phyloP scores from a whole-genome alignment of 2,797 vertebrate genomes.

The Artibeus jamaicensis region DNA sequence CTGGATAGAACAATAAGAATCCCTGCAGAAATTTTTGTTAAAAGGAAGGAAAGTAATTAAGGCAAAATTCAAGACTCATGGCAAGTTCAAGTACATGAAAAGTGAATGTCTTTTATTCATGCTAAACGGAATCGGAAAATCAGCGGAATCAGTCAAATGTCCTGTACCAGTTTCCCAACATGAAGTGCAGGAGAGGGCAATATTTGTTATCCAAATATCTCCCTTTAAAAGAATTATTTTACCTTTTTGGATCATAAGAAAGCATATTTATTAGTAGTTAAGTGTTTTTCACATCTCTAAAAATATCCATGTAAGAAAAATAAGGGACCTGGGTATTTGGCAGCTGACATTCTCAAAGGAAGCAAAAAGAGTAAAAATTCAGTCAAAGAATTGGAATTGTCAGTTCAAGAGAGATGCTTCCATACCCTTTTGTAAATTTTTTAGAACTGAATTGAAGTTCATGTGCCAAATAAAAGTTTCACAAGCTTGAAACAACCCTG shows the following conservation, averaged over 20 bases:
- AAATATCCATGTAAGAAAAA: background rate
- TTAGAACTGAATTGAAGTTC: background rate
- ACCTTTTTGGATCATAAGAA: background rate
- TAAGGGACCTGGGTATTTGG: background rate
- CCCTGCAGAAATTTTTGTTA: background rate
- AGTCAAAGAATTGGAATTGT: background rate
- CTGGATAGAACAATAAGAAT: background rate
- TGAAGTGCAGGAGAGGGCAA: background rate
- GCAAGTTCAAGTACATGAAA: background rate
- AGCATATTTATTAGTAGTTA: background rate
- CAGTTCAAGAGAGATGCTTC: background rate
- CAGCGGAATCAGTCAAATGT: background rate
- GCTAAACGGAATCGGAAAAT: background rate
- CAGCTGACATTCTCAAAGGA: background rate
- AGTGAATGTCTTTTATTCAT: background rate
- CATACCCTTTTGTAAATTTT: background rate
- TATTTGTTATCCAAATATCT: background rate
- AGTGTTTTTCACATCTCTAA: background rate
- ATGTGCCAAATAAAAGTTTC: background rate
- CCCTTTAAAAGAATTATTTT: background rate
- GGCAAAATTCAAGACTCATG: background rate
- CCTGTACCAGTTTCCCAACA: background rate
- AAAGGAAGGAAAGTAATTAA: slow-evolving; percentile 25
- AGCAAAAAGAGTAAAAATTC: background rate
- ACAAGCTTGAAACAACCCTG: background rate